Evolutionary conservation across 23 tunicate genomes (phyloP), one percentile per base, ranked within the genome.

Genomic region (Halocynthia aurantium): DNA sequence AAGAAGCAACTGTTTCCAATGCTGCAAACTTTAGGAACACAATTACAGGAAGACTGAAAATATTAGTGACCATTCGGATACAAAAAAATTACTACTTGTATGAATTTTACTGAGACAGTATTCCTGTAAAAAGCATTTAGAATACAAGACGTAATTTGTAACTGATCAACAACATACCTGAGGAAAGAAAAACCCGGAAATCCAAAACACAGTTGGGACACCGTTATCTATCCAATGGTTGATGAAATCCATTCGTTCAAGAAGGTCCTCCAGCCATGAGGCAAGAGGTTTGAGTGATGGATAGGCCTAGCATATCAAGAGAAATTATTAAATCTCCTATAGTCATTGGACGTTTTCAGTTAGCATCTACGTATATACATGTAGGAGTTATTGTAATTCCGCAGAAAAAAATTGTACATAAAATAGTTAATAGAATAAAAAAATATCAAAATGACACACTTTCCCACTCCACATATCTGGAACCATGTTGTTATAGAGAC

Each of bases 181-280:
- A 15, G 99, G 99, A 66, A 96, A 96, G 86, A 96, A 96, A 81
- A 96, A 96, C 50, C 99, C 99, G 8, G 99, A 96, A 19, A 96
- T 96, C 99, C 99, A 96, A 74, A 86, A 96, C 21, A 96, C 99
- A 57, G 85, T 78, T 19, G 99, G 99, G 17, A 86, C 88, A 11
- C 99, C 99, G 57, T 89, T 69, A 49, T 83, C 93, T 17, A 96
- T 89, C 99, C 99, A 96, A 62, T 78, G 84, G 40, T 96, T 88
- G 81, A 96, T 90, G 75, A 96, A 96, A 53, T 96, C 52, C 82
- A 86, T 85, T 50, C 99, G 80, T 22, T 85, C 86, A 8, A 89
- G 73, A 51, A 96, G 63, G 71, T 96, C 99, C 52, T 86, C 85
- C 5, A 86, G 65, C 99, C 99, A 96, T 5, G 99, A 91, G 6